phyloP scores from a whole-genome alignment of 2,113 vertebrate genomes.

The Hipposideros armiger region DNA sequence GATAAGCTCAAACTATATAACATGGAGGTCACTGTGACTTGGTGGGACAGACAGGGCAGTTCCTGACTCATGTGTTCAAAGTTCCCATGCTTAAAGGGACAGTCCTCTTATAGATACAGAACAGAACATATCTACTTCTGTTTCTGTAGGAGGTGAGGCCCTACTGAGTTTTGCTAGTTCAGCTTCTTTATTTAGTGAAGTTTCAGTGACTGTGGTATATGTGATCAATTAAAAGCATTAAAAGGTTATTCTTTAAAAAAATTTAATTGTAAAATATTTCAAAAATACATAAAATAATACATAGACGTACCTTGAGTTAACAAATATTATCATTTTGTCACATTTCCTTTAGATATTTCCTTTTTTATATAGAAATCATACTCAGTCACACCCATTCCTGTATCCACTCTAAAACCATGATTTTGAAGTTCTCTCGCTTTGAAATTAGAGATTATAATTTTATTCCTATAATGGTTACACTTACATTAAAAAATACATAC shows the following conservation, averaged over 20 bases:
- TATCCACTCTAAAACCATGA: neutral
- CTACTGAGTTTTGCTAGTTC: neutral
- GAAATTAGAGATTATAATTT: slow-evolving; percentile 43
- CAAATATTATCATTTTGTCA: slow-evolving; percentile 19
- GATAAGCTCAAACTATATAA: neutral
- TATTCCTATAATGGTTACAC: neutral
- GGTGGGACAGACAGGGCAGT: neutral
- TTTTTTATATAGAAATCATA: neutral
- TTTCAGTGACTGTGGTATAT: neutral
- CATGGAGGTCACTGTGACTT: neutral
- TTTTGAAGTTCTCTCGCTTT: neutral
- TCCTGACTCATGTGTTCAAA: neutral
- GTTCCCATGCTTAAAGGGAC: neutral
- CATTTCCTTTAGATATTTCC: neutral
- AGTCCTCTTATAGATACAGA: neutral
- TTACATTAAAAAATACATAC: neutral
- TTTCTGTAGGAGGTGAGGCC: neutral
- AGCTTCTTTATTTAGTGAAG: neutral
- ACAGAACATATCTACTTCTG: neutral
- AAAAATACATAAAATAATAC: slow-evolving; percentile 30
- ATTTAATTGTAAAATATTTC: neutral
- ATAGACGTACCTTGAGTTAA: neutral
- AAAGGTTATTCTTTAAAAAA: neutral
- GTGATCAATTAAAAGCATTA: neutral
- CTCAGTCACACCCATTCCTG: neutral